Base-by-base conservation (phyloP, 2,888 invertebrate species). In the Drymonia ruficornis region DNA sequence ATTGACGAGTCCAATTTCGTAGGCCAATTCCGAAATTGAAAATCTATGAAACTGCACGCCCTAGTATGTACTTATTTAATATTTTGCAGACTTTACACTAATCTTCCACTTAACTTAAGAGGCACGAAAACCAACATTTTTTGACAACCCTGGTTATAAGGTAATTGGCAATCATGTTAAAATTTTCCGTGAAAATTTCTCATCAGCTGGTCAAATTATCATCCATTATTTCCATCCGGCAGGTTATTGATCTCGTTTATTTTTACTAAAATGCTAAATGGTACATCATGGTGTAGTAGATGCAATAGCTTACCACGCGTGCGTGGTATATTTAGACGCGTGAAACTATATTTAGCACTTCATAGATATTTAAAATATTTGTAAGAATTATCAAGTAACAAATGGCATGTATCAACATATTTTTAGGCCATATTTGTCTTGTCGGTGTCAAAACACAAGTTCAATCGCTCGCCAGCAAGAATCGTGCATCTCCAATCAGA, bases 401-500 rank as follows among this genome's bases (percentile, higher is more conserved):
- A 45, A 9, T 28, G 28, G 1, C n/a, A 28, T 28, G 28, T 7
- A 45, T 12, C 8, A 28, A 28, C 18, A 15, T 28, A 28, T 9
- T 31, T 47, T 16, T 47, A 47, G 47, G 53, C 53, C 49, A 62
- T 78, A 74, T 87, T 83, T 83, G 66, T 79, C 78, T 75, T 74
- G 70, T 71, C 71, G 63, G 68, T 69, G 72, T 73, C 70, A 75
- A 71, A 69, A 65, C 56, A 72, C 43, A 53, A 66, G 72, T 67
- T 67, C 71, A 69, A 67, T 68, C 65, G 52, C 55, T 54, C 55
- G 49, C 53, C 61, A 67, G 63, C 43, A 63, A 46, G 47, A 81
- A 73, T 86, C 89, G 89, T 88, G 89, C 75, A 72, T 76, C 76
- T 83, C 86, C 79, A 89, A 90, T 90, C 85, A 87, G 74, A 72